Evolutionary conservation across 2,888 invertebrate species (phyloP), one percentile per base, ranked within the genome.

Genomic region (Thera obeliscata): DNA sequence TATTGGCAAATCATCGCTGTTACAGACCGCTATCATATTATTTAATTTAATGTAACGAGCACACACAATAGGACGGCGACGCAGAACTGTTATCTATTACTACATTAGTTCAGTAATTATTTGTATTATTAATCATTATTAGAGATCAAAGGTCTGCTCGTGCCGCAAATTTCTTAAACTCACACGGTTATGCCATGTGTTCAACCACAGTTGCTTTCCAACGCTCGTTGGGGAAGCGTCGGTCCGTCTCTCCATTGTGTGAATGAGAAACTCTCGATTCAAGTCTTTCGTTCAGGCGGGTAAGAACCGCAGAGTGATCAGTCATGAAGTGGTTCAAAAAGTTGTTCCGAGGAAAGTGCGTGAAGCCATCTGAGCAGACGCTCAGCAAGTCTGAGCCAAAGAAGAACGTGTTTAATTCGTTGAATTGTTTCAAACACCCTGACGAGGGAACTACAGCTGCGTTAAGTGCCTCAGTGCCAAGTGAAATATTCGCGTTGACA

Each of bases 321-420:
- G 93, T 78, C 90, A 95, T 95, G 95, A 95, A 89, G 83, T 95
- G 95, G 95, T 95, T 94, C 95, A 95, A 84, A 95, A 95, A 88
- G 91, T 94, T 93, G 94, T 95, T 90, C 91, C 91, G 69, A 90
- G 94, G 81, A 94, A 94, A 83, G 86, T 89, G 75, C 91, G 94
- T 64, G 94, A 95, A 81, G 85, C 89, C 43, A 74, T 80, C 69
- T 80, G 87, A 89, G 61, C 69, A 66, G 35, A 69, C 36, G 65
- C 72, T 41, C 11, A 78, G 74, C 46, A 82, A 83, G 59, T 59
- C 62, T 52, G 78, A 80, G 11, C 57, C 75, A 11, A 79, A 81
- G 76, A 66, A 75, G 55, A 77, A 76, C 22, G 81, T 81, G 38
- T 76, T 86, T 49, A 79, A 85, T 69, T 74, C 81, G 0, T 56